Base-by-base conservation (phyloP, 2,888 invertebrate genomes). In the Aspidiotus destructor region DNA sequence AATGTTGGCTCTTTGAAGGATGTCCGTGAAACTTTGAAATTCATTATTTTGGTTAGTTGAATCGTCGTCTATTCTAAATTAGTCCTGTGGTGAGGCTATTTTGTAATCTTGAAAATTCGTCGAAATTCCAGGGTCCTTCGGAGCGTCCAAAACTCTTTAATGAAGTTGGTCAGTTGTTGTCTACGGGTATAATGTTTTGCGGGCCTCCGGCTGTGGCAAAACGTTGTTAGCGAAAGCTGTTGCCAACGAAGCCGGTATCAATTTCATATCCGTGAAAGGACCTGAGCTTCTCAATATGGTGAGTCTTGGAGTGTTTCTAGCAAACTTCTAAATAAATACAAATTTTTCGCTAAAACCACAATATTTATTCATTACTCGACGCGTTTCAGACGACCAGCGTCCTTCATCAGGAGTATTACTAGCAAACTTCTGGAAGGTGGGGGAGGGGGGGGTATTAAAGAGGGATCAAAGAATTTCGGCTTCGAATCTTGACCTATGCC, bases 121-220 rank as follows among this genome's bases (percentile, higher is more conserved):
- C 11, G n/a, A n/a, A 11, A 5, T 67, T 57, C 3, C 74, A 87
- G 86, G 94, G 92, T 16, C 96, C 97, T 41, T 90, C 97, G 0
- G 87, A 89, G 75, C 87, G 92, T 78, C 86, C 90, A 0, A 87
- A 90, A 71, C 85, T 87, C 73, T 85, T 92, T 75, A 84, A 84
- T 69, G 82, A 84, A 60, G 81, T 96, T 62, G 94, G 94, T 0
- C 78, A 97, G 68, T 83, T 83, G 54, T 82, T 86, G 8, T 88
- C 96, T 0, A 89, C 92, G 68, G 98, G 98, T 52, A 88, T 99
- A 6, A 78, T 99, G 70, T 81, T 99, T 2, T 97, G 94, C 77
- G 98, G 99, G 0, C 99, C 99, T 8, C 98, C 98, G 98, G 98
- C 67, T 92, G 92, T 76, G 92, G 92, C 62, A 99, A 99, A 81